These are phyloP conservation scores for Melinaea menophilus DNA, from an alignment of 2,888 invertebrate genomes.

Conservation along the genomic window DNA sequence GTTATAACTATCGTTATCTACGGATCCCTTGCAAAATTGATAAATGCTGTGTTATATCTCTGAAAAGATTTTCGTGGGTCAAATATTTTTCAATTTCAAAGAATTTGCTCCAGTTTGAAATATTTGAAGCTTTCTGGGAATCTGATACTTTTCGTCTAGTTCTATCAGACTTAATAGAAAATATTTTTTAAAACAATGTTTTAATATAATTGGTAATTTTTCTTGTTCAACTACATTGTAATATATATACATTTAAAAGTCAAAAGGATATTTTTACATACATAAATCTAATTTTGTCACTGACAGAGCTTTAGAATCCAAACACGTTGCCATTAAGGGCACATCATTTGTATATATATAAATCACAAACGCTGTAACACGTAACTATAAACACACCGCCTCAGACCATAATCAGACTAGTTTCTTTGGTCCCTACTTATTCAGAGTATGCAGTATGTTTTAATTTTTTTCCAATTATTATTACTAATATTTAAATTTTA, in stretches of 20 bases:
- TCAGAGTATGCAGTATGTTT: too few species aligned
- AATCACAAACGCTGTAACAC: constrained; percentile 48
- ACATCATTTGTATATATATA: constrained; percentile 2
- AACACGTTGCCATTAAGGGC: constrained; percentile 14
- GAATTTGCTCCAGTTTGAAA: neutral
- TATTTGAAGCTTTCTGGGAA: neutral
- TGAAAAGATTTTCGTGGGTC: constrained; percentile 59
- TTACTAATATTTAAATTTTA: too few species aligned
- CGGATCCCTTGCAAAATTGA: constrained; percentile 54
- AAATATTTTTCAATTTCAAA: constrained; percentile 62
- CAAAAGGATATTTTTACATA: too few species aligned
- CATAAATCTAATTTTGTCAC: too few species aligned
- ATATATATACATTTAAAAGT: too few species aligned
- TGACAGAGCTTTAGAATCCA: constrained; percentile 14
- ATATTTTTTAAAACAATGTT: too few species aligned
- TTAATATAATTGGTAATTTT: too few species aligned
- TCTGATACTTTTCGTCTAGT: neutral
- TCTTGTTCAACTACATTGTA: too few species aligned
- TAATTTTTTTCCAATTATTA: too few species aligned
- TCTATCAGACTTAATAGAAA: too few species aligned
- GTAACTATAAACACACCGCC: constrained; percentile 38
- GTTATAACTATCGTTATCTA: constrained; percentile 54
- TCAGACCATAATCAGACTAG: too few species aligned
- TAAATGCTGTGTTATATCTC: constrained; percentile 57
- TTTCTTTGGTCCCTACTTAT: too few species aligned